Evolutionary conservation across 2,797 vertebrate species (phyloP), one percentile per base, ranked within the genome.

Genomic region (Sphenopsis melanotis): DNA sequence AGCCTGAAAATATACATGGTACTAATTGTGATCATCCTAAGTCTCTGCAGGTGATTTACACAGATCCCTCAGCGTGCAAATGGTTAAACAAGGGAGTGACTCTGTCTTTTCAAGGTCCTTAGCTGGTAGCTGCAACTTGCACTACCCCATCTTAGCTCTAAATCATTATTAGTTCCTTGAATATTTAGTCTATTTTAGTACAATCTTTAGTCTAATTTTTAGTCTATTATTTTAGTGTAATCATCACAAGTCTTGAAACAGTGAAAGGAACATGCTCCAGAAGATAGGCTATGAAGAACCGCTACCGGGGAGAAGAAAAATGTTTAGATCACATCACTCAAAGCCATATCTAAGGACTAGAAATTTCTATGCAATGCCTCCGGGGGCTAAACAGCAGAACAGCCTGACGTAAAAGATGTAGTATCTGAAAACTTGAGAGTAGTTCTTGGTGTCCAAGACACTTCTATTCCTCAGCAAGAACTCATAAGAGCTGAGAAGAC

Each of bases 401-500:
- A 74, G 30, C 37, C 49, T 82, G 77, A 84, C 0, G 0, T 29
- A 39, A 34, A 52, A 61, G 52, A 53, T 37, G 59, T 3, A 63
- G 0, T 15, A 34, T 68, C 65, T 86, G 44, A 87, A 94, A 82
- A 90, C 50, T 90, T 91, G 26, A 71, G 88, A 95, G 89, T 39
- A 79, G 27, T 21, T 89, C 68, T 60, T 84, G 70, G 88, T 89
- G 59, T 77, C 70, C 69, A 66, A 92, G 69, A 61, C 78, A 93
- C 52, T 81, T 94, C 75, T 50, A 13, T 77, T 92, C 85, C 72
- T 94, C 80, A 88, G 87, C 89, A 93, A 95, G 92, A 97, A 79
- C 92, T 91, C 69, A 36, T 96, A 93, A 96, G 83, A 90, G 93
- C 89, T 91, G 96, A 94, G 81, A 93, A 63, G 87, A 94, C 95